Conservation (phyloP, 2,888 invertebrate species). For the Andrena minutula region DNA sequence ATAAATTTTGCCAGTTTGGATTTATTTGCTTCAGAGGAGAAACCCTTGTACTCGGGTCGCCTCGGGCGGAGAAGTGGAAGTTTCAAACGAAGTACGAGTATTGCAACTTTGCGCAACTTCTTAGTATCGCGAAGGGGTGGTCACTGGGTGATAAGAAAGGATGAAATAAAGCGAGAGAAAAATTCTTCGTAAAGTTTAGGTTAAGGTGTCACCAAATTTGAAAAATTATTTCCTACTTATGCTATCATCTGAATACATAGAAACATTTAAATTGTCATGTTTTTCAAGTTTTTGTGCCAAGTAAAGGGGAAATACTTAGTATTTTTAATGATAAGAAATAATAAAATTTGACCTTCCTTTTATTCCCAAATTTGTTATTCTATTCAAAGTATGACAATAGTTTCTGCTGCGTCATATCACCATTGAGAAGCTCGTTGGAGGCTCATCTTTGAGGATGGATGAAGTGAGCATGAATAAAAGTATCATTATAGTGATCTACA, state of each 20-base stretch:
- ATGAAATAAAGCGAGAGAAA: not conserved
- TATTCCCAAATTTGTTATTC: not conserved
- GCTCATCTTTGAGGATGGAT: not conserved
- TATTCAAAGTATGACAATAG: not conserved
- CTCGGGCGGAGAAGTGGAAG: not conserved
- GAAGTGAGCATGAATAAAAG: conserved; percentile 45
- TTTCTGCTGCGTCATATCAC: not conserved
- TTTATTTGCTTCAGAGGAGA: conserved; percentile 38
- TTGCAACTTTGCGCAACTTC: conserved; percentile 4
- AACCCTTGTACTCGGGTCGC: conserved; percentile 17
- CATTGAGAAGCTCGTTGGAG: not conserved
- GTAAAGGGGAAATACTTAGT: not conserved
- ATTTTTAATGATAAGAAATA: not conserved
- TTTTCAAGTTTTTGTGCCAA: not conserved
- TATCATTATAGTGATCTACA: conserved; percentile 31
- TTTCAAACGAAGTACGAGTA: conserved; percentile 25
- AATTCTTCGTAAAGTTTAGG: not conserved
- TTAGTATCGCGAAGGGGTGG: not conserved
- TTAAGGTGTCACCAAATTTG: no score
- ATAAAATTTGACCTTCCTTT: not conserved
- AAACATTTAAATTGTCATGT: no score
- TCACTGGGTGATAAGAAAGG: conserved; percentile 6
- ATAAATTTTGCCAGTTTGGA: conserved; percentile 53
- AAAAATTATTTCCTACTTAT: not conserved
- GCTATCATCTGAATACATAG: no score